Conservation (phyloP, 2,113 vertebrate genomes). For the Macquaria ambigua region DNA sequence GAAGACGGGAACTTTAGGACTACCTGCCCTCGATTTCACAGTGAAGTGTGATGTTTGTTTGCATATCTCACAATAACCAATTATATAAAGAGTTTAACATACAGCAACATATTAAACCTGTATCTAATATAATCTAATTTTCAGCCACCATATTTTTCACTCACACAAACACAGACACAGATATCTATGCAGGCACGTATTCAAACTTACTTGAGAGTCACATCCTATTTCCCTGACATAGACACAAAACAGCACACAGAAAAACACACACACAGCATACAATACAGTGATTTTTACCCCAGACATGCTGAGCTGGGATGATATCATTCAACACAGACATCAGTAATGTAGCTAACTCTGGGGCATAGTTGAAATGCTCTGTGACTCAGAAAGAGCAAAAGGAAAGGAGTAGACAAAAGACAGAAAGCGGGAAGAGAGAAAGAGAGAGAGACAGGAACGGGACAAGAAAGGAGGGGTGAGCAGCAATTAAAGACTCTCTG, state of each 20-base stretch:
- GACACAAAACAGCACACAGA: constrained; percentile 23
- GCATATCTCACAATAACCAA: constrained; percentile 17
- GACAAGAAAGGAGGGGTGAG: not conserved
- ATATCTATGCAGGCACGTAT: not conserved
- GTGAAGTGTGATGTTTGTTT: constrained; percentile 27
- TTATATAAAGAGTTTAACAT: not conserved
- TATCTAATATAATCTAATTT: not conserved
- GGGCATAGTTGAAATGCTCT: constrained; percentile 27
- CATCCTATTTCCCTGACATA: not conserved
- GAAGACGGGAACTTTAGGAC: constrained; percentile 24
- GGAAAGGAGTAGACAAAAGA: not conserved
- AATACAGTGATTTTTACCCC: constrained; percentile 20
- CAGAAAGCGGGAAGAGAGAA: not conserved
- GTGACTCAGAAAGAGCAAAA: constrained; percentile 35
- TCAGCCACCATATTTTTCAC: not conserved
- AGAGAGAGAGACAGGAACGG: not conserved
- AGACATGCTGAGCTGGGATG: constrained; percentile 62
- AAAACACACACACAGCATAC: constrained; percentile 3
- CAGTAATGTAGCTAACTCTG: constrained; percentile 50
- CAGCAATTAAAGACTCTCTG: not conserved
- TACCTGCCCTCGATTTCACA: constrained; percentile 41
- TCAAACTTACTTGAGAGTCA: not conserved
- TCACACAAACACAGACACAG: not conserved
- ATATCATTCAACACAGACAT: constrained; percentile 61
- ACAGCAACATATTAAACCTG: not conserved